Evolutionary conservation across 2,888 invertebrate genomes (phyloP).

Genomic region (Cremastinae sp.): DNA sequence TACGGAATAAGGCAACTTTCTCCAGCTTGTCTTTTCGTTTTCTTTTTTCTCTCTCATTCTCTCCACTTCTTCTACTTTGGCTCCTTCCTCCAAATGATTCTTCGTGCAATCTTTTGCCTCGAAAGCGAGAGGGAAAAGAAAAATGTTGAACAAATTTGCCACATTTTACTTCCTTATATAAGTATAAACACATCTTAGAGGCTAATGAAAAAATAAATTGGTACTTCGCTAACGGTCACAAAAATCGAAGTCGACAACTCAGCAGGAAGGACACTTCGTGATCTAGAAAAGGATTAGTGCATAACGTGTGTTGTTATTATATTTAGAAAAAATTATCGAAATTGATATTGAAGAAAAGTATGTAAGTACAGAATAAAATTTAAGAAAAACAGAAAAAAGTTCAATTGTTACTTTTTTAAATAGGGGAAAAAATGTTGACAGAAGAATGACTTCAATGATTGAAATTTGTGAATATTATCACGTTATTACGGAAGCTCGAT

Average conservation of each 20-base stretch:
- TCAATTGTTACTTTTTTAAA: too few species aligned
- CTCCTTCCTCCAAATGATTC: conserved; percentile 14
- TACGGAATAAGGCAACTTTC: conserved; percentile 48
- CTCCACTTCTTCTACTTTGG: background rate
- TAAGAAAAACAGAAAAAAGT: too few species aligned
- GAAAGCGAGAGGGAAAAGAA: conserved; percentile 1
- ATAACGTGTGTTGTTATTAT: too few species aligned
- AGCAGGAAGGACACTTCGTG: too few species aligned
- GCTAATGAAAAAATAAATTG: conserved; percentile 19
- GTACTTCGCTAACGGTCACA: background rate
- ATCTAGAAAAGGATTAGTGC: too few species aligned
- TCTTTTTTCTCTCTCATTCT: conserved; percentile 6
- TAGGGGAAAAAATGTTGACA: too few species aligned
- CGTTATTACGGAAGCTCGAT: background rate
- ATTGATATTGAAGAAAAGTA: too few species aligned
- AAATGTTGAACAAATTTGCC: background rate
- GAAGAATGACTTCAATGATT: background rate
- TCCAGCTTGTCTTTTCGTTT: conserved; percentile 28
- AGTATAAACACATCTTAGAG: background rate
- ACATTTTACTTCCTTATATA: background rate
- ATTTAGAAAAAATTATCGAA: too few species aligned
- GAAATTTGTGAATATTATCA: background rate
- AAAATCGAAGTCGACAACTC: background rate
- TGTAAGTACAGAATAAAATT: too few species aligned
- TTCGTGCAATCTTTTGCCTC: conserved; percentile 6